Conservation (phyloP, 2,888 invertebrate genomes). For the Halictus ligatus region DNA sequence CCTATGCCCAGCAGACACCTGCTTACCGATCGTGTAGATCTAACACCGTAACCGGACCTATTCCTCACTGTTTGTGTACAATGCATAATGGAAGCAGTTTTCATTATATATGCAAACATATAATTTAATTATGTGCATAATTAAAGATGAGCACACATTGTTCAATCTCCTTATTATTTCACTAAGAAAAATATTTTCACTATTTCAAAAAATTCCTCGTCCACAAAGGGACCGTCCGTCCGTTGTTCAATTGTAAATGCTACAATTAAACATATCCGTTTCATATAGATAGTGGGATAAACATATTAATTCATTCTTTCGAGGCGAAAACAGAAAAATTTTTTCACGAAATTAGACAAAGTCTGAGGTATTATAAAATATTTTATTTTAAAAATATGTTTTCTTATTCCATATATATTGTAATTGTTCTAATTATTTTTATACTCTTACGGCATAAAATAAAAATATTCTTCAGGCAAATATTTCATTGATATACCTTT, state of each 20-base stretch:
- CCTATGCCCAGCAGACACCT: slow-evolving; percentile 45
- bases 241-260: not conserved
- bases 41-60: not conserved
- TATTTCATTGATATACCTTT: not conserved
- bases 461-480: not conserved
- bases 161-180: too few relatives aligned
- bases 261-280: not conserved
- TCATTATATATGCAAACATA: not conserved
- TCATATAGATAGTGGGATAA: not conserved
- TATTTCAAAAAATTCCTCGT: too few relatives aligned
- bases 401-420: not conserved
- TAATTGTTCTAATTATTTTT: not conserved
- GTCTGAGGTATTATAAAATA: too few relatives aligned
- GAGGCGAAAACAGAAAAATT: too few relatives aligned
- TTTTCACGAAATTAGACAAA: not conserved
- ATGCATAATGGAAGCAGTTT: not conserved
- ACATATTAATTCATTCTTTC: not conserved
- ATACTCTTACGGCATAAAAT: not conserved
- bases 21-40: slow-evolving; percentile 15
- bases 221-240: not conserved
- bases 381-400: not conserved
- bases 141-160: too few relatives aligned
- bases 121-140: too few relatives aligned
- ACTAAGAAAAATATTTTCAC: too few relatives aligned
- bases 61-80: not conserved